Evolutionary conservation across 2,113 vertebrate species (phyloP).

Genomic region (Anguilla rostrata): DNA sequence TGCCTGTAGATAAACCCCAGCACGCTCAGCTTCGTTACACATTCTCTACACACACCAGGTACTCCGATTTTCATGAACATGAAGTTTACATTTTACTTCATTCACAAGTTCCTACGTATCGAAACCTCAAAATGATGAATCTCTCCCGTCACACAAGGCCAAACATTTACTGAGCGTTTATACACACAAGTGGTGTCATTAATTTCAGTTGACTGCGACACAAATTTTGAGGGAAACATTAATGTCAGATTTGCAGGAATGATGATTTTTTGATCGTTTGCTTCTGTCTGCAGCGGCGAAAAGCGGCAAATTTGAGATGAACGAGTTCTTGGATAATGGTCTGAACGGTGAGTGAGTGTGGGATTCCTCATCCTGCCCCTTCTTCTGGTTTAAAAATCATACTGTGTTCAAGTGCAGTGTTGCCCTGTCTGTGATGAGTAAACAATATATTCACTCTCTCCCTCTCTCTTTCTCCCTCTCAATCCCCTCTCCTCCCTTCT

Average conservation of each 20-base stretch:
- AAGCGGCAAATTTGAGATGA: slow-evolving; percentile 58
- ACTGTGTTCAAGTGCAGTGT: neutral
- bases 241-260: slow-evolving; percentile 17
- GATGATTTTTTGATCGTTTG: neutral
- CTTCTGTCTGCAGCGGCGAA: slow-evolving; percentile 55
- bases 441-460: neutral
- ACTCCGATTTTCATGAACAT: no score
- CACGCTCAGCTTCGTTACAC: neutral
- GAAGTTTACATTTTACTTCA: no score
- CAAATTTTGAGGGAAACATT: slow-evolving; percentile 9
- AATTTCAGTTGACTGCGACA: neutral
- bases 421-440: neutral
- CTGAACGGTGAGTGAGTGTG: slow-evolving; percentile 61
- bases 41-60: no score
- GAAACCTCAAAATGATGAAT: no score
- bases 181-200: neutral
- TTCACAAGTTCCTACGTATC: no score
- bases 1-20: neutral
- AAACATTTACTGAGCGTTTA: no score
- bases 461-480: neutral
- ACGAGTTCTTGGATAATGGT: slow-evolving; percentile 59
- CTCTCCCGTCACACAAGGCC: no score
- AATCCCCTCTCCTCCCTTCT: neutral
- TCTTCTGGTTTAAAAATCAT: neutral
- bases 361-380: neutral